Evolutionary conservation across 1,140 invertebrate species (phyloP).

Genomic region (Drosophila grimshawi): DNA sequence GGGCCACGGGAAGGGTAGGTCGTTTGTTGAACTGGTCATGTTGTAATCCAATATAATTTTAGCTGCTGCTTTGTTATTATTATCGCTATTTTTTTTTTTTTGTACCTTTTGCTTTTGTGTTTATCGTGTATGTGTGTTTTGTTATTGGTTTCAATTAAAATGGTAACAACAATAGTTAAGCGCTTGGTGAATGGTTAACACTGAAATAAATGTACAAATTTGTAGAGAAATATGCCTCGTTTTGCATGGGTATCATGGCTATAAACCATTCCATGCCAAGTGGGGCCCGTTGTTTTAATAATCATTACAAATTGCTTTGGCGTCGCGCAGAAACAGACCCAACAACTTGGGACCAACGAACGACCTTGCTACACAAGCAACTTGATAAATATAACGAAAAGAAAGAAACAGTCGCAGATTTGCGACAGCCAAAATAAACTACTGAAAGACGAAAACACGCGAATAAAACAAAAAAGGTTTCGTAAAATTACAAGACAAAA

Average conservation of each 20-base stretch:
- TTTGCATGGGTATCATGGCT: slow-evolving; percentile 40
- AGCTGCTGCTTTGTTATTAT: slow-evolving; percentile 60
- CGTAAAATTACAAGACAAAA: slow-evolving; percentile 49
- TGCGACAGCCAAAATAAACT: slow-evolving; percentile 45
- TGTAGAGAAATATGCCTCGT: slow-evolving; percentile 37
- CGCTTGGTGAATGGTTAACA: slow-evolving; percentile 59
- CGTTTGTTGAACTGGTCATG: slow-evolving; percentile 42
- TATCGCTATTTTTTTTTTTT: slow-evolving; percentile 30
- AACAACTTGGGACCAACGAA: slow-evolving; percentile 62
- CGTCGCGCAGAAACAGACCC: slow-evolving; percentile 44
- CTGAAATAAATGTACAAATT: slow-evolving; percentile 53
- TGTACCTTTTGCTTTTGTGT: slow-evolving; percentile 28
- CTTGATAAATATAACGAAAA: slow-evolving; percentile 51
- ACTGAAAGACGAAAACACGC: slow-evolving; percentile 15
- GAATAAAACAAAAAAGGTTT: slow-evolving; percentile 37
- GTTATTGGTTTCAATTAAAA: slow-evolving; percentile 77
- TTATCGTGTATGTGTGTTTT: slow-evolving; percentile 35
- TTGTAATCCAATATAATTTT: slow-evolving; percentile 77
- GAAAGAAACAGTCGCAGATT: slow-evolving; percentile 51
- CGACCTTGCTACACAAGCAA: slow-evolving; percentile 76
- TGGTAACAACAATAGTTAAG: slow-evolving; percentile 60
- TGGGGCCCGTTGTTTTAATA: slow-evolving; percentile 75
- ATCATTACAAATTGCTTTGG: slow-evolving; percentile 79
- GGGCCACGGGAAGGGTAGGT: slow-evolving; percentile 11
- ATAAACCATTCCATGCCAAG: slow-evolving; percentile 47